Evolutionary conservation across 35 echinoderm and acorn worm genomes (phyloP).

Genomic region (Ophioderma brevispina): DNA sequence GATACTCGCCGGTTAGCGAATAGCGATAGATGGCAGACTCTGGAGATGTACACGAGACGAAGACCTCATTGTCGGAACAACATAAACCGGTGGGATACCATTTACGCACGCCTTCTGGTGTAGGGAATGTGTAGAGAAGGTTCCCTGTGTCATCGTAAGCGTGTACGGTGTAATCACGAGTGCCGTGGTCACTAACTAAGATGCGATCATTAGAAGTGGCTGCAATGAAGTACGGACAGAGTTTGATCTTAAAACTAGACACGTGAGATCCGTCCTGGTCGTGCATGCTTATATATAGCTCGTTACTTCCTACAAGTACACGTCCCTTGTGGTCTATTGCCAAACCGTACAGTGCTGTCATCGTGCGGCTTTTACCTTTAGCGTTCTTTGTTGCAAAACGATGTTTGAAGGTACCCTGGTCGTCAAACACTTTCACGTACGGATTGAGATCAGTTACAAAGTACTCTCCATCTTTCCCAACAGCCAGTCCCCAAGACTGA

Average conservation of each 20-base stretch:
- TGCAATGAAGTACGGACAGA: background rate
- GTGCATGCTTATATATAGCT: background rate
- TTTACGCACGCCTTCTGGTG: background rate
- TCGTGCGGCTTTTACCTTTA: background rate
- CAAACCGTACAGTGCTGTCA: background rate
- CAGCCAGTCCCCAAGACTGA: background rate
- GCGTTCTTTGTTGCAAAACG: background rate
- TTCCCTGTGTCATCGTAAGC: background rate
- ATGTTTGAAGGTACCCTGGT: background rate
- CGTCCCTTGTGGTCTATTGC: background rate
- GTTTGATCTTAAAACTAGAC: background rate
- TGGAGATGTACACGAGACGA: background rate
- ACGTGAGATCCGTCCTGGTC: background rate
- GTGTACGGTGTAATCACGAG: background rate
- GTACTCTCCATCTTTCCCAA: background rate
- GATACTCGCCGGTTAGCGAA: background rate
- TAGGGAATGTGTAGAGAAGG: background rate
- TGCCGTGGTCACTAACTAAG: background rate
- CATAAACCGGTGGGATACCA: background rate
- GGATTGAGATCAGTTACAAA: background rate
- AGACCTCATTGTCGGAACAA: background rate
- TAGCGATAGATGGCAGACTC: background rate
- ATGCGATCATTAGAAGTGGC: background rate
- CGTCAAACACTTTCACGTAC: background rate
- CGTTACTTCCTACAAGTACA: background rate